Conservation (phyloP, 2,888 invertebrate genomes). For the Aethes cnicana region DNA sequence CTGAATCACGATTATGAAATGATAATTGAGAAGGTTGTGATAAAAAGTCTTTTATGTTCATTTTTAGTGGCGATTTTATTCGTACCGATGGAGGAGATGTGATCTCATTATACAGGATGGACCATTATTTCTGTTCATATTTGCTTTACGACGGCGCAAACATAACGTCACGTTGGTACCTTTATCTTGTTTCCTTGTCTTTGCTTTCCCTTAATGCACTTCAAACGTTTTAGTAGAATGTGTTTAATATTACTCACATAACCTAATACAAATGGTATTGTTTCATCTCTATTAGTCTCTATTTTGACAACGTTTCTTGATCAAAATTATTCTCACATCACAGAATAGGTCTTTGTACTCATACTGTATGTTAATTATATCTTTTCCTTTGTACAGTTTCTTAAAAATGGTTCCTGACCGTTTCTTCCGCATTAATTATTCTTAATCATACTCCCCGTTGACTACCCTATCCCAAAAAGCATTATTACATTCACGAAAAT, state of each 20-base stretch:
- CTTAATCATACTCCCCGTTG: too few relatives aligned
- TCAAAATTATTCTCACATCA: too few relatives aligned
- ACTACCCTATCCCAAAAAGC: too few relatives aligned
- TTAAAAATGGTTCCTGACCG: too few relatives aligned
- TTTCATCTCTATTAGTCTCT: too few relatives aligned
- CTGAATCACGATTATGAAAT: slow-evolving; percentile 2
- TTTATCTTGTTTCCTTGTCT: slow-evolving; percentile 13
- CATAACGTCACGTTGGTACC: slow-evolving; percentile 7
- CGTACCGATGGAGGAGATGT: slow-evolving; percentile 14
- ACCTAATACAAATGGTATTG: neutral
- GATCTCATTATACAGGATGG: slow-evolving; percentile 26
- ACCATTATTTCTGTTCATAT: slow-evolving; percentile 26
- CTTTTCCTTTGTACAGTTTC: too few relatives aligned
- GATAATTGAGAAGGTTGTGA: neutral
- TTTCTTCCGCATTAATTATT: too few relatives aligned
- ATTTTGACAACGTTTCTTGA: too few relatives aligned
- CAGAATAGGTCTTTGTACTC: too few relatives aligned
- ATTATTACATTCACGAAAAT: too few relatives aligned
- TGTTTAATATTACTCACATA: neutral
- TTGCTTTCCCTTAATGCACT: slow-evolving; percentile 14
- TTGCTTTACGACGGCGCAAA: slow-evolving; percentile 24
- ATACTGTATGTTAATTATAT: too few relatives aligned
- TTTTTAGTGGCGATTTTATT: slow-evolving; percentile 20
- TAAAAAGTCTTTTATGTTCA: slow-evolving; percentile 3
- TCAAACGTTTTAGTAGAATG: neutral